Base-by-base conservation (phyloP, 1,140 invertebrate species). In the Zaprionus lachaisei region DNA sequence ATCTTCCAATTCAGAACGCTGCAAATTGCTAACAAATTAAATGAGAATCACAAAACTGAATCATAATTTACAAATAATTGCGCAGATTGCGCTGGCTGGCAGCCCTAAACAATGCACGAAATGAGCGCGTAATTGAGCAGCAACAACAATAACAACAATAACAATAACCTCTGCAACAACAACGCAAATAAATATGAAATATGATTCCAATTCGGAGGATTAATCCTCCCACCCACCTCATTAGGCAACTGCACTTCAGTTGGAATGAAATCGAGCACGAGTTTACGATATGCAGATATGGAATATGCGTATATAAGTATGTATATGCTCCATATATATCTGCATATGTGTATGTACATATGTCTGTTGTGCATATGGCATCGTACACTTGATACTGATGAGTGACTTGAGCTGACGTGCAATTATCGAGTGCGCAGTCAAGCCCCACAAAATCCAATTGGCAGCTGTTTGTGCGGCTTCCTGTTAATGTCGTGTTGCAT, bases 371-470 rank as follows among this genome's bases (percentile, higher is more conserved):
- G 20, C 28, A 6, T 26, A 60, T 34, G 47, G 4, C 34, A 41
- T 66, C n/a, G n/a, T 15, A 4, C 26, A 54, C 20, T 26, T 54
- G 24, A 31, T 22, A 28, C 12, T 51, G 62, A 51, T 28, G 28
- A 37, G 44, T 20, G 58, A 22, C 31, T 47, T 34, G 17, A 31
- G 28, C 63, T 67, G 44, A 67, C 64, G 51, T 58, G 41, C 44
- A 68, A 73, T 68, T 61, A 73, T 66, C 63, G 62, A 68, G 65
- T 58, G 31, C 24, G 24, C 28, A 24, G 61, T 44, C 47, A 79
- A 63, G 66, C 67, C 37, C 34, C 77, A 66, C 38, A 72, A 77
- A 72, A 68, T 72, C 54, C 75, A 67, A 72, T 77, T 72, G 57
- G 51, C 14, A 24, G 47, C 14, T 15, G 38, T 4, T 73, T 80